phyloP scores from a whole-genome alignment of 1,140 invertebrate genomes.

The Drosophila insularis region DNA sequence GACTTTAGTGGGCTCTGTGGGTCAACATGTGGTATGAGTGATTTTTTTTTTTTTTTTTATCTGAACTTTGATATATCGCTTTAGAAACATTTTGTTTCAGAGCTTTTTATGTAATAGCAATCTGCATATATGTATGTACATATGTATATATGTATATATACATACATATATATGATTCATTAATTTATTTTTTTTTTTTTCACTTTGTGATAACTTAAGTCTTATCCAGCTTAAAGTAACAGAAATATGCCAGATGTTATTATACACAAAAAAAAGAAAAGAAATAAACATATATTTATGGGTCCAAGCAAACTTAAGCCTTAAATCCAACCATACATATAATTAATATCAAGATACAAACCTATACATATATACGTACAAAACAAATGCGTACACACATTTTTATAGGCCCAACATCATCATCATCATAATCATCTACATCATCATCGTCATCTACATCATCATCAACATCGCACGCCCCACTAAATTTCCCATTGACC shows the following conservation, averaged over 20 bases:
- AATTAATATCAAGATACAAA: constrained; percentile 14
- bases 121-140: background rate
- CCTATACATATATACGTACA: background rate
- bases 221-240: background rate
- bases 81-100: too few relatives aligned
- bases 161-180: background rate
- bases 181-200: background rate
- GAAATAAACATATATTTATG: constrained; percentile 30
- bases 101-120: background rate
- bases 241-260: background rate
- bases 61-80: background rate
- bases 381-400: constrained; percentile 10
- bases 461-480: constrained; percentile 51
- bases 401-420: constrained; percentile 33
- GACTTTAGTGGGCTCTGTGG: too few relatives aligned
- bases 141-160: background rate
- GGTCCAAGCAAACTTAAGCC: constrained; percentile 23
- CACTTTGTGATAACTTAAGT: background rate
- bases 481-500: constrained; percentile 73
- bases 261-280: constrained; percentile 9
- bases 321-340: constrained; percentile 17
- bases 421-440: constrained; percentile 1
- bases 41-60: background rate
- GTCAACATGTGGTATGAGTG: too few relatives aligned
- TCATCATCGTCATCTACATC: background rate